phyloP scores from a whole-genome alignment of 2,888 invertebrate species.

The Oscheius onirici region DNA sequence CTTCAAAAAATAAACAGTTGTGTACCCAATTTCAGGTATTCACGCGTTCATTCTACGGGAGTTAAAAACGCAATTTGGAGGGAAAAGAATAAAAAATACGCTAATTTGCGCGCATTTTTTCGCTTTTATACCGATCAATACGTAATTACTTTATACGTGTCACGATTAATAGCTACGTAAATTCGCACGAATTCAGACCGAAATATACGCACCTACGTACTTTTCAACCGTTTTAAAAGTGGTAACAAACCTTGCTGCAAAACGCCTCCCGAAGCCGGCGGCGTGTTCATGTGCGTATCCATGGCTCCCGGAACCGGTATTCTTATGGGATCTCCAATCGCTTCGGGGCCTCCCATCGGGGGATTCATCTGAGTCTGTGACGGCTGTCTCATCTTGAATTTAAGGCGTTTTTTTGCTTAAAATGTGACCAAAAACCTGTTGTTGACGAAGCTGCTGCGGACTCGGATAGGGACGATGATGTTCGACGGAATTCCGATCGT shows the following conservation, averaged over 20 bases:
- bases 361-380: constrained; percentile 5
- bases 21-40: too few species aligned
- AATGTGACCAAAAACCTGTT: neutral
- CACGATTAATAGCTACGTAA: too few species aligned
- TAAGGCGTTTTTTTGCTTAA: neutral
- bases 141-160: too few species aligned
- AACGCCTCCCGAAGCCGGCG: constrained; percentile 25
- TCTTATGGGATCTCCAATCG: constrained; percentile 23
- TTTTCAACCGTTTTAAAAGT: neutral
- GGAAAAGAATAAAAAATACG: too few species aligned
- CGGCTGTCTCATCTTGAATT: constrained; percentile 11
- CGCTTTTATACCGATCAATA: too few species aligned
- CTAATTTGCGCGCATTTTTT: too few species aligned
- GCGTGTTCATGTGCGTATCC: constrained; percentile 34
- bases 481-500: constrained; percentile 25
- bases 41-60: too few species aligned
- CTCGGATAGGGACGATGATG: constrained; percentile 37
- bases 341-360: neutral
- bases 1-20: too few species aligned
- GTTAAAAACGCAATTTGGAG: too few species aligned
- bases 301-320: constrained; percentile 22
- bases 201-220: too few species aligned
- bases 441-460: constrained; percentile 11
- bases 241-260: constrained; percentile 6
- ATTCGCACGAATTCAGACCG: too few species aligned